Percentiles rank a stretch among this genome's conserved stretches.
phyloP scores from a whole-genome alignment of 2,797 vertebrate genomes.

The Channallabes apus region DNA sequence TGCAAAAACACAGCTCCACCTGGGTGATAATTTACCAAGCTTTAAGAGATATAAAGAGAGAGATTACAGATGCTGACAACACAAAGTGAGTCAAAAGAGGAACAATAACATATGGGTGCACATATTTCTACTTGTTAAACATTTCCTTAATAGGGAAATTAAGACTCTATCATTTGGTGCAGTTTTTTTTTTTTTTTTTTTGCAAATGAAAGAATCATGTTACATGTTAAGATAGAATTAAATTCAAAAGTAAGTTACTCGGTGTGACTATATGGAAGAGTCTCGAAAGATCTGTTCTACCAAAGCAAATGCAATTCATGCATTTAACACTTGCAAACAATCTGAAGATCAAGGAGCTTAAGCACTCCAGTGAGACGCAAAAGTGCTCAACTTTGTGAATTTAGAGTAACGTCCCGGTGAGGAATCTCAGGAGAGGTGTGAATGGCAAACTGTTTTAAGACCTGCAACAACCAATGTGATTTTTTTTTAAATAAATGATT shows the following conservation, averaged over 20 bases:
- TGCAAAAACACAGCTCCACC: slow-evolving; percentile 56
- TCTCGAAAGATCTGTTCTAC: slow-evolving; percentile 3
- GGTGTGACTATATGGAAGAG: background rate
- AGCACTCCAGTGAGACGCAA: background rate
- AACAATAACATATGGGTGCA: slow-evolving; percentile 10
- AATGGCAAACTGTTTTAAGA: slow-evolving; percentile 9
- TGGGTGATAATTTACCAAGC: slow-evolving; percentile 63
- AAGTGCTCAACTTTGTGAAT: background rate
- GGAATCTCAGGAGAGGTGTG: slow-evolving; percentile 23
- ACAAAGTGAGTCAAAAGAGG: slow-evolving; percentile 4
- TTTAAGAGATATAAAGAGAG: slow-evolving; percentile 44
- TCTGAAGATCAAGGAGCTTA: slow-evolving; percentile 10
- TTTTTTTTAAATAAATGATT: background rate
- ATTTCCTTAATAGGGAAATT: background rate
- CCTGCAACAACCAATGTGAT: background rate
- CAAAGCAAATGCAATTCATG: background rate
- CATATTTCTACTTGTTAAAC: background rate
- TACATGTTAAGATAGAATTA: background rate
- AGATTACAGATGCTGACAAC: slow-evolving; percentile 7
- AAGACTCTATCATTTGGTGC: background rate
- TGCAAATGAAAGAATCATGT: background rate
- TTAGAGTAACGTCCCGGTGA: background rate
- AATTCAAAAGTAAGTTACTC: background rate
- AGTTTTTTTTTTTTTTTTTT: background rate
- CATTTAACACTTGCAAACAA: slow-evolving; percentile 9